Conservation (phyloP, 2,888 invertebrate species). For the Drosophila robusta region DNA sequence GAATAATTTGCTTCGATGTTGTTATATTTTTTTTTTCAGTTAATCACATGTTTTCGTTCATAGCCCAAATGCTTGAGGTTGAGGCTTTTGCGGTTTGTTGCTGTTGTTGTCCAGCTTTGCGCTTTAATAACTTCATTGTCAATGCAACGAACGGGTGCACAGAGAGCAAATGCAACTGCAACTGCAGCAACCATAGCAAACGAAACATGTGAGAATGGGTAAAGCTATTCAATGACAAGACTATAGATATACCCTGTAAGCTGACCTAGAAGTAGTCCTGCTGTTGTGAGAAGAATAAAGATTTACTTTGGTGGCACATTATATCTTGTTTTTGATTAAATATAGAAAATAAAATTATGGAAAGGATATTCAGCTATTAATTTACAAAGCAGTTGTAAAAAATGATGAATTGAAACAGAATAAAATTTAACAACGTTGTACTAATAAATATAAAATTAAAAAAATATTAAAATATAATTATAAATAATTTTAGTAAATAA, state of each 20-base stretch:
- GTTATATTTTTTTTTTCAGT: slow-evolving; percentile 24
- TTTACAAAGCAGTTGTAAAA: too few species aligned
- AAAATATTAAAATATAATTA: too few species aligned
- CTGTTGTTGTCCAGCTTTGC: slow-evolving; percentile 55
- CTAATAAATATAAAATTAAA: too few species aligned
- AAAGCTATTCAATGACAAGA: background rate
- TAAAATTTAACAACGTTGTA: too few species aligned
- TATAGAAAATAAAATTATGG: too few species aligned
- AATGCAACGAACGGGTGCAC: slow-evolving; percentile 69
- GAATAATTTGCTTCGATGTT: slow-evolving; percentile 33
- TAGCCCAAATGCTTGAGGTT: slow-evolving; percentile 44
- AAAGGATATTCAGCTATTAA: too few species aligned
- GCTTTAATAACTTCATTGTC: slow-evolving; percentile 80
- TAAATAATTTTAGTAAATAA: too few species aligned
- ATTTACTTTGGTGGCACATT: too few species aligned
- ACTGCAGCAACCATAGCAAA: slow-evolving; percentile 23
- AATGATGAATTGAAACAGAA: too few species aligned
- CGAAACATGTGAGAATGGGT: slow-evolving; percentile 6
- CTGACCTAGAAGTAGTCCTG: too few species aligned
- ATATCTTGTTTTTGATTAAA: too few species aligned
- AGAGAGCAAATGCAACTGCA: slow-evolving; percentile 19
- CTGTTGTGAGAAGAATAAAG: too few species aligned
- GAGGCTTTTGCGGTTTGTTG: slow-evolving; percentile 51
- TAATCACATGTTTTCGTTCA: slow-evolving; percentile 63
- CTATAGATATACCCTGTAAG: slow-evolving; percentile 18